Percentiles rank a stretch among this genome's conserved stretches.
Evolutionary conservation across 2,888 invertebrate genomes (phyloP).

Genomic region (Cephonodes hylas): DNA sequence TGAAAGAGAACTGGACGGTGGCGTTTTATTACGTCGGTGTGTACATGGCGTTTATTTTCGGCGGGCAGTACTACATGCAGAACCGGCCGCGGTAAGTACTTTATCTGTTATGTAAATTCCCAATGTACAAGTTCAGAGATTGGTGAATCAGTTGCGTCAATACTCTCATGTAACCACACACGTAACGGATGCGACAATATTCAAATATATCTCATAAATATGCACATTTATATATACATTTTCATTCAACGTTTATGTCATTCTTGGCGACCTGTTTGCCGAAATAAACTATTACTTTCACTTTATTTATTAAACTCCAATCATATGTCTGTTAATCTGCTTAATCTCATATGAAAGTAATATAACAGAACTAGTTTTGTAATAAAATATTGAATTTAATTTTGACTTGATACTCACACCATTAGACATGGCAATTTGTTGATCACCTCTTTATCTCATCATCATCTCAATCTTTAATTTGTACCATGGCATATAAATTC

Average conservation of each 20-base stretch:
- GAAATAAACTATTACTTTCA: not conserved
- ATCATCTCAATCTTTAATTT: no score
- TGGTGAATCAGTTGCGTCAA: not conserved
- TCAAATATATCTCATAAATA: not conserved
- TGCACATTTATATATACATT: not conserved
- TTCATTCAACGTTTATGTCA: not conserved
- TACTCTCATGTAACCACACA: not conserved
- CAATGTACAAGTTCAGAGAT: not conserved
- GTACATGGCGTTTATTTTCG: conserved; percentile 97
- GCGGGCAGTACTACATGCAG: conserved; percentile 96
- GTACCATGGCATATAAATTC: not conserved
- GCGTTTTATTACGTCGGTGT: conserved; percentile 93
- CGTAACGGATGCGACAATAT: not conserved
- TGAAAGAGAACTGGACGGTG: conserved; percentile 97
- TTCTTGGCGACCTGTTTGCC: not conserved
- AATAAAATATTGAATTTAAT: not conserved
- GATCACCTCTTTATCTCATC: no score
- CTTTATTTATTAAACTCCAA: not conserved
- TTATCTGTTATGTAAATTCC: not conserved
- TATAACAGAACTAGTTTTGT: not conserved
- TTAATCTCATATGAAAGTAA: not conserved
- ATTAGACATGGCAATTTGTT: no score
- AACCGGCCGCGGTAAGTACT: conserved; percentile 86
- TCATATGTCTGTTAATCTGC: not conserved
- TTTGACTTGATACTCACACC: not conserved